Percentiles rank a stretch among this genome's conserved stretches.
Conservation (phyloP, 2,888 invertebrate species). For the Diarsia rubi region DNA sequence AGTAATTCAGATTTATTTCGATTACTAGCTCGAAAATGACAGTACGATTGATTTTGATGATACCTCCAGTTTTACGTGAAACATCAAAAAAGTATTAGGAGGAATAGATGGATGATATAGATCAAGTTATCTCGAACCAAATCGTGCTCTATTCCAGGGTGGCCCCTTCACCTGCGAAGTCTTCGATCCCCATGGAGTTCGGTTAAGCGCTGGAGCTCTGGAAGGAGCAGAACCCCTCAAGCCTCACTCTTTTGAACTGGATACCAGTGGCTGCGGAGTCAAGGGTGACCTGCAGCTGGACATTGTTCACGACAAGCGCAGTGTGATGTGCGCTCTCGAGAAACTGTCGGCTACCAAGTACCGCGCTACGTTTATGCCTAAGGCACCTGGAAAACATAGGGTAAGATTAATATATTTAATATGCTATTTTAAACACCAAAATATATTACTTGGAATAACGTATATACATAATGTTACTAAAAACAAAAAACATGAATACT, state of each 20-base stretch:
- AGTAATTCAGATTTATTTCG: no score
- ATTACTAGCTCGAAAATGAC: no score
- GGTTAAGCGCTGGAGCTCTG: conserved; percentile 93
- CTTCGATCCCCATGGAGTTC: conserved; percentile 97
- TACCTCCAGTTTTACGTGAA: no score
- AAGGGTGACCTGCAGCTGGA: conserved; percentile 97
- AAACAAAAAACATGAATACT: neutral
- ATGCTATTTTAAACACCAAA: neutral
- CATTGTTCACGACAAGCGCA: conserved; percentile 96
- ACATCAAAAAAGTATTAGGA: no score
- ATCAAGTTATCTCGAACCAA: neutral
- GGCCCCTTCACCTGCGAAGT: conserved; percentile 99
- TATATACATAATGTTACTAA: neutral
- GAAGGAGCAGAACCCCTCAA: conserved; percentile 96
- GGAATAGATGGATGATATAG: no score
- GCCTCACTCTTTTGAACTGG: conserved; percentile 95
- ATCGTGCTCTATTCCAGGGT: conserved; percentile 90
- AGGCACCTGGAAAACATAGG: conserved; percentile 95
- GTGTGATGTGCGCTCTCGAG: conserved; percentile 95
- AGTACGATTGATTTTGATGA: no score
- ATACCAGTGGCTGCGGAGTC: conserved; percentile 92
- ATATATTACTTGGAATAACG: neutral
- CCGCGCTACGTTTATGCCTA: conserved; percentile 95
- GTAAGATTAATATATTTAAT: conserved; percentile 78
- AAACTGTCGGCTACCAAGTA: conserved; percentile 94